Evolutionary conservation across 2,888 invertebrate species (phyloP).

Genomic region (Leptarthrus brevirostris): DNA sequence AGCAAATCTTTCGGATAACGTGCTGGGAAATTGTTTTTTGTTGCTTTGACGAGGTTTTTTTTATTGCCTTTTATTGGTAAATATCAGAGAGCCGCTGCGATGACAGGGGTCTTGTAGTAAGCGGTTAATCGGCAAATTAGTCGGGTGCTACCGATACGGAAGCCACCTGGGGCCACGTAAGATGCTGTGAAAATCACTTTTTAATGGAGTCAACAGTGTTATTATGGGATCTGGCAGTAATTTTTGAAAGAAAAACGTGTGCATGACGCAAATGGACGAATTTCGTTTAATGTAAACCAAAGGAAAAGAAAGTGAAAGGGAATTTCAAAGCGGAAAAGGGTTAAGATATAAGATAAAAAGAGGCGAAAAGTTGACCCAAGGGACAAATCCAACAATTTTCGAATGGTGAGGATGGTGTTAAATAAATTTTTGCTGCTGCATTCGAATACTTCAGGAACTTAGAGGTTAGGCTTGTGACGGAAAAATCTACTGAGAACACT

Average conservation of each 20-base stretch:
- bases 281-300: too few relatives aligned
- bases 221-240: constrained; percentile 15
- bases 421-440: too few relatives aligned
- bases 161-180: constrained; percentile 43
- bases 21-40: constrained; percentile 47
- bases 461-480: too few relatives aligned
- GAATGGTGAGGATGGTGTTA: too few relatives aligned
- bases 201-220: constrained; percentile 38
- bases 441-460: too few relatives aligned
- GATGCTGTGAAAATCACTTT: constrained; percentile 38
- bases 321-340: too few relatives aligned
- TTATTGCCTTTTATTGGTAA: constrained; percentile 48
- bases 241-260: constrained; percentile 8
- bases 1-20: constrained; percentile 48
- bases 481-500: too few relatives aligned
- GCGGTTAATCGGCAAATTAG: constrained; percentile 48
- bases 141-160: constrained; percentile 44
- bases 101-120: constrained; percentile 43
- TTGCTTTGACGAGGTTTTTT: constrained; percentile 22
- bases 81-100: constrained; percentile 17
- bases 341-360: too few relatives aligned
- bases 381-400: too few relatives aligned
- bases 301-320: too few relatives aligned
- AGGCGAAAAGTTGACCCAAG: too few relatives aligned
- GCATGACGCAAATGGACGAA: too few relatives aligned